A percentile compares a stretch with the other conserved stretches of the same genome.
phyloP scores from a whole-genome alignment of 1,140 invertebrate genomes.

The Nymphalis io region DNA sequence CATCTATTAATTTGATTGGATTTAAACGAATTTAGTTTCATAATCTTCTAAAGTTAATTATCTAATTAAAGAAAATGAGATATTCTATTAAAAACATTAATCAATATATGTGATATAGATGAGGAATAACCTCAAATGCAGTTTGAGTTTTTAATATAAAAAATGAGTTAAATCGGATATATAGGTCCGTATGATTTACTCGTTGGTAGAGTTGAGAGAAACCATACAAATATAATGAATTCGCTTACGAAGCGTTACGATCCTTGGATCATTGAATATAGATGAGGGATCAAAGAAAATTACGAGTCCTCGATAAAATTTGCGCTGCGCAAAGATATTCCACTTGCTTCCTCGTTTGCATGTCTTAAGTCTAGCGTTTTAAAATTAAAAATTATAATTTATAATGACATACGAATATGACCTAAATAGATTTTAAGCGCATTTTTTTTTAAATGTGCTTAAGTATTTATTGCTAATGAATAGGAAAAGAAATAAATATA shows the following conservation, averaged over 20 bases:
- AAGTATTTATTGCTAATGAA: no score
- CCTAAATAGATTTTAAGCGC: not conserved
- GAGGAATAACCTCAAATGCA: no score
- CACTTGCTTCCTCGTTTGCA: conserved; percentile 59
- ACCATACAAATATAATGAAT: conserved; percentile 60
- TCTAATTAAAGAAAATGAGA: no score
- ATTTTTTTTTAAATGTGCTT: no score
- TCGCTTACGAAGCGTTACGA: conserved; percentile 69
- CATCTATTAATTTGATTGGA: no score
- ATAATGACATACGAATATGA: not conserved
- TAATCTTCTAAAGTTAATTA: no score
- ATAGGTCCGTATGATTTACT: conserved; percentile 18
- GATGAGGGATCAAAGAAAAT: conserved; percentile 76
- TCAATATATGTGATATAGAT: no score
- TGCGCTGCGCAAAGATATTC: conserved; percentile 67
- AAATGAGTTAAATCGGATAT: conserved; percentile 3
- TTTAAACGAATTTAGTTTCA: no score
- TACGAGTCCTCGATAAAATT: conserved; percentile 70
- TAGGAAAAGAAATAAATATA: no score
- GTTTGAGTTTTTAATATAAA: not conserved
- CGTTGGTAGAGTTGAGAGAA: conserved; percentile 11
- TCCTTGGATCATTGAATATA: conserved; percentile 75
- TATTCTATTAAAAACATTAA: no score
- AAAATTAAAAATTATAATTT: conserved; percentile 22
- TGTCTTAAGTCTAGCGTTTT: conserved; percentile 42